Percentiles rank a stretch among this genome's conserved stretches.
Evolutionary conservation across 2,113 vertebrate genomes (phyloP).

Genomic region (Catharus minimus): DNA sequence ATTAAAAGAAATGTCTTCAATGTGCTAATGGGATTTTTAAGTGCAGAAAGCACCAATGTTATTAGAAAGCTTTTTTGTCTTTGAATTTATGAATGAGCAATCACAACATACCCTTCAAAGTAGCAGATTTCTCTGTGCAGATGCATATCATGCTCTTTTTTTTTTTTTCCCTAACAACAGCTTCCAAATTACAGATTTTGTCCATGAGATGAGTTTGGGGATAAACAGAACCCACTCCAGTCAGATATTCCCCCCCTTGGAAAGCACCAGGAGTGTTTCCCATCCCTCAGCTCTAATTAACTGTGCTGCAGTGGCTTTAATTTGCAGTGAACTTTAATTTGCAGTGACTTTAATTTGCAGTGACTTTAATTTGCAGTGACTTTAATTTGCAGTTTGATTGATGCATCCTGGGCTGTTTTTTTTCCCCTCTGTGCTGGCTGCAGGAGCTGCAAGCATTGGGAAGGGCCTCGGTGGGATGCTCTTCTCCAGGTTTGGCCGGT

Average conservation of each 20-base stretch:
- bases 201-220: neutral
- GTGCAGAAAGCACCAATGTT: neutral
- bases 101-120: neutral
- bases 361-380: neutral
- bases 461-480: conserved; percentile 97
- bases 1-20: neutral
- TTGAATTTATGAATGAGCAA: neutral
- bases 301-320: neutral
- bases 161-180: neutral
- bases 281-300: neutral
- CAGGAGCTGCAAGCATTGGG: conserved; percentile 94
- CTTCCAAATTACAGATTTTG: neutral
- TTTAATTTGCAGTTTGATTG: neutral
- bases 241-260: conserved; percentile 29
- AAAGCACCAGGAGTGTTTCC: conserved; percentile 3
- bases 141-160: neutral
- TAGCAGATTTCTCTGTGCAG: neutral
- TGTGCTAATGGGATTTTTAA: neutral
- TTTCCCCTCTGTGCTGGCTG: neutral
- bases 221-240: neutral
- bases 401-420: neutral
- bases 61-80: neutral
- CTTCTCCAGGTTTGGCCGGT: conserved; percentile 92
- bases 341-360: neutral
- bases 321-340: neutral